Base-by-base conservation (phyloP, 2,113 vertebrate species). In the Oryzias celebensis region DNA sequence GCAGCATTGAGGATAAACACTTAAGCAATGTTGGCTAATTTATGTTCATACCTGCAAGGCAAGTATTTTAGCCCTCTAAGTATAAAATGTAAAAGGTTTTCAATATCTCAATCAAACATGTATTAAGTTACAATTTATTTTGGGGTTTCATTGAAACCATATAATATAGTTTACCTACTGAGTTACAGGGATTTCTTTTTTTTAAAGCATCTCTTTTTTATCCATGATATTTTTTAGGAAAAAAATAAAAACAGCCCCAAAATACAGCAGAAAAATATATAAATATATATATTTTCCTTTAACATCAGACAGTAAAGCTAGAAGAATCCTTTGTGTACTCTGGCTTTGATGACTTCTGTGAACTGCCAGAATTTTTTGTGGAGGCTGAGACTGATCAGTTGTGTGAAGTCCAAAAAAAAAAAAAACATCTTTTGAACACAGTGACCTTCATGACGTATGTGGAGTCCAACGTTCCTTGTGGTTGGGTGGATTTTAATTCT, bases 401-500 rank as follows among this genome's bases (percentile, higher is more conserved):
- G 18, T 49, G 44, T 36, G 63, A 45, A 65, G 56, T 54, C 7
- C 36, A 36, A 4, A 52, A 68, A 68, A 59, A 46, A 24, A 42
- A 24, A 28, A 68, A 68, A 59, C 49, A 24, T 54, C 52, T 72
- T 68, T 59, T 75, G 55, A 64, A 53, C 4, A 14, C n/a, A 5
- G 26, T 65, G 65, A 75, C 79, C 79, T 75, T 31, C 14, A 36
- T 58, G 73, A 77, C 72, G 48, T 16, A 23, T 4, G 52, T 58
- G 48, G 10, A 71, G 41, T 67, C 52, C 42, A 13, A 10, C 31
- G 44, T 52, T 62, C 54, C 44, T 49, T 49, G 7, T 49, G 61
- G 53, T 48, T 23, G 48, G 75, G 57, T 62, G 60, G 63, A 75
- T 76, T 85, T 68, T 47, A 81, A 62, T 83, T 83, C 47, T 59